A percentile compares a stretch with the other conserved stretches of the same genome.
phyloP scores from a whole-genome alignment of 1,140 invertebrate genomes.

The Drosophila ohnishii region DNA sequence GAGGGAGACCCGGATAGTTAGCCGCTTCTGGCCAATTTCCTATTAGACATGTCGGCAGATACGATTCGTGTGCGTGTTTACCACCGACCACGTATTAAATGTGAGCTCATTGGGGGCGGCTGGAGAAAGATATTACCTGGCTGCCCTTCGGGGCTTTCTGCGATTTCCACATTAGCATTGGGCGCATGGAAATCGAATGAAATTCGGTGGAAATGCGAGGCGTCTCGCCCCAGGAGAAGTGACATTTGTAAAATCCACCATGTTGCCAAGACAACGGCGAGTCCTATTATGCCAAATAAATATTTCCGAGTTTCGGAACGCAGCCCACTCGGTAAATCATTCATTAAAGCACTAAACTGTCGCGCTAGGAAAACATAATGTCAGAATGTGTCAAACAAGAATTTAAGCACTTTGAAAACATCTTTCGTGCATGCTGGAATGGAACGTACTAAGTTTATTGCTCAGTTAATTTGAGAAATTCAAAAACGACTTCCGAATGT shows the following conservation, averaged over 20 bases:
- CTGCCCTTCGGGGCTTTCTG: constrained; percentile 46
- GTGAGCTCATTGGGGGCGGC: constrained; percentile 37
- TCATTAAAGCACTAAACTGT: constrained; percentile 46
- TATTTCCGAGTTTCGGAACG: constrained; percentile 22
- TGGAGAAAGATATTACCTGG: constrained; percentile 47
- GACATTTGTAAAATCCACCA: constrained; percentile 27
- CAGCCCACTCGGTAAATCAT: constrained; percentile 35
- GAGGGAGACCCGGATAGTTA: constrained; percentile 36
- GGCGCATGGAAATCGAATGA: constrained; percentile 30
- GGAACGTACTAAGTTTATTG: constrained; percentile 19
- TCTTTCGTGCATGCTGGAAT: constrained; percentile 1
- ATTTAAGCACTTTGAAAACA: constrained; percentile 45
- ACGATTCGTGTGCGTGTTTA: constrained; percentile 47
- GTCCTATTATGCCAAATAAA: constrained; percentile 27
- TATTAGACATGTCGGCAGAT: constrained; percentile 59
- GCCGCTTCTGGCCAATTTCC: constrained; percentile 49
- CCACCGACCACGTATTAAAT: constrained; percentile 47
- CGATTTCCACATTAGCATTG: constrained; percentile 39
- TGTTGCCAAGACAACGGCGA: constrained; percentile 3
- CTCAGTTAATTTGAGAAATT: constrained; percentile 23
- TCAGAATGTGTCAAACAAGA: constrained; percentile 47
- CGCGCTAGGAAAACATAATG: constrained; percentile 29
- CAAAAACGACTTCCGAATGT: constrained; percentile 32
- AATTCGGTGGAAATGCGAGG: constrained; percentile 15
- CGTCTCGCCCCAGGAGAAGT: neutral